Conservation (phyloP, 2,888 invertebrate species). For the Dasypolia templi region DNA sequence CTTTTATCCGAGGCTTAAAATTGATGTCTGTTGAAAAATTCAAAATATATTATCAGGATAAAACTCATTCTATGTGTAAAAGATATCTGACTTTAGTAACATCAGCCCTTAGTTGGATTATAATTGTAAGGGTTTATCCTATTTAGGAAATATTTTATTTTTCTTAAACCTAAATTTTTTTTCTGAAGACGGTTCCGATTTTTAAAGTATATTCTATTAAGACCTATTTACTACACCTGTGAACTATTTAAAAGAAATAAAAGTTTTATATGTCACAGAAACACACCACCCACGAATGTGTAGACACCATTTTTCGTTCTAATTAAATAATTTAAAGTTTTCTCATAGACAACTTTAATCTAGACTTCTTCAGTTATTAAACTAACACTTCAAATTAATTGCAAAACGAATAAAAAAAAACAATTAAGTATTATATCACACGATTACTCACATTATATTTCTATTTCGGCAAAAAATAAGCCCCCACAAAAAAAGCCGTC, state of each 20-base stretch:
- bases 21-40: too few species aligned
- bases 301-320: not conserved
- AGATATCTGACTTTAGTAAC: too few species aligned
- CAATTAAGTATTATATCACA: not conserved
- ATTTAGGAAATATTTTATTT: not conserved
- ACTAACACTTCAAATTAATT: not conserved
- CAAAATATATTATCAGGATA: too few species aligned
- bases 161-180: not conserved
- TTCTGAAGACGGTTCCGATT: not conserved
- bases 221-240: not conserved
- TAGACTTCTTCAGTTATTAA: not conserved
- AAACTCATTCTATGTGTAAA: too few species aligned
- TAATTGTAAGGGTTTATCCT: not conserved
- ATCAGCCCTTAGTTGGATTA: too few species aligned
- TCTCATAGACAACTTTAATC: not conserved
- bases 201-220: not conserved
- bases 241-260: not conserved
- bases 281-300: too few species aligned
- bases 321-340: not conserved
- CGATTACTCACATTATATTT: constrained; percentile 35
- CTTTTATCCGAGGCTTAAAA: too few species aligned
- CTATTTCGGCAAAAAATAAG: constrained; percentile 38
- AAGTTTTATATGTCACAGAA: too few species aligned
- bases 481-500: constrained; percentile 45
- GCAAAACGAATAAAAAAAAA: not conserved